Evolutionary conservation across 30 jellyfish, hydroid and myxozoan species (phyloP), one percentile per base, ranked within the genome.

Genomic region (Turritopsis rubra): DNA sequence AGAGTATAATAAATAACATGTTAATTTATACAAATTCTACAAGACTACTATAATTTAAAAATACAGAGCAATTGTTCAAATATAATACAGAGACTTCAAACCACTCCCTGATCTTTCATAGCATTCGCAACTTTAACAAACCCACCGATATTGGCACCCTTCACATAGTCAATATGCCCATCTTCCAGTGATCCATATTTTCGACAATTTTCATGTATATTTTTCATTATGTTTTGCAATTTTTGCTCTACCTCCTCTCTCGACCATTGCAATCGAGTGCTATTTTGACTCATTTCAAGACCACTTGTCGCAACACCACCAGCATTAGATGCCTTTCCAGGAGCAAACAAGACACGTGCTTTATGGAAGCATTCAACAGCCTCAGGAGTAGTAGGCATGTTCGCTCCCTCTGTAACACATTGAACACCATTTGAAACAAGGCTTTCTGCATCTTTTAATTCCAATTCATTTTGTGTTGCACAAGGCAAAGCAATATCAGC

Each of bases 251-350:
- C 97, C 66, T 90, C 96, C 53, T 86, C 90, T 80, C 84, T 77
- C 0, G 88, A 20, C 97, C 97, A 90, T 26, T 81, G 90, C 28
- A 84, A 8, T 53, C 97, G 91, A 72, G 75, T 83, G 90, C 97
- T 90, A 75, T 90, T 90, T 79, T 90, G 97, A 52, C 97, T 90
- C 97, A 90, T 90, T 80, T 90, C 97, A 71, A 90, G 93, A 7
- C 97, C 97, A 79, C 97, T 90, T 28, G 84, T 92, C 8, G 97
- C 95, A 13, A 90, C 97, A 28, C 97, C 97, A 18, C 97, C 97
- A 18, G 97, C 97, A 65, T 90, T 90, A 1, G 97, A 90, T 18
- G 97, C 97, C 78, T 90, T 90, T 18, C 97, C 97, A 0, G 97
- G 97, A 41, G 96, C 84, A 86, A 90, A 90, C 84, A 90, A 54